Conservation (phyloP, 2,888 invertebrate species). For the Marronus borbonicus region DNA sequence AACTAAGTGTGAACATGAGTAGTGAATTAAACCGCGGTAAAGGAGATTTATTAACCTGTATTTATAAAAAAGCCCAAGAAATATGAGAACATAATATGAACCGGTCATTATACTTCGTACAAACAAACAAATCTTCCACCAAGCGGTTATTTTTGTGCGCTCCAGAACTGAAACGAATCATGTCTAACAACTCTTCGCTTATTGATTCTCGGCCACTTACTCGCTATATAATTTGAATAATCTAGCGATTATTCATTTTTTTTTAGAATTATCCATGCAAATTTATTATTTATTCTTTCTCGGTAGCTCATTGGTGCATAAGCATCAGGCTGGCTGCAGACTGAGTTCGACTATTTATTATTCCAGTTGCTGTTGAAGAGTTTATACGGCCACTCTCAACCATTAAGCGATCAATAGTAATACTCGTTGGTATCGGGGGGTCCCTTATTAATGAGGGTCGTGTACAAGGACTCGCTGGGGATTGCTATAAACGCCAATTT, state of each 20-base stretch:
- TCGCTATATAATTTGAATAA: constrained; percentile 5
- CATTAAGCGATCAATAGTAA: constrained; percentile 38
- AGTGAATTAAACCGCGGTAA: neutral
- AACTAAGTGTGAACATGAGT: neutral
- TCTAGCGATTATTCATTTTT: constrained; percentile 9
- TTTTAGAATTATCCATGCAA: neutral
- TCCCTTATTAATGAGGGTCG: constrained; percentile 35
- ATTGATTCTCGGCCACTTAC: constrained; percentile 1
- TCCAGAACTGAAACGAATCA: constrained; percentile 17
- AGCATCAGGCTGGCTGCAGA: constrained; percentile 3
- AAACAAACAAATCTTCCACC: neutral
- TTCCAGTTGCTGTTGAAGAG: constrained; percentile 30
- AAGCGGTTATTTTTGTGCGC: neutral
- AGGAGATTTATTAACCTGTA: constrained; percentile 1
- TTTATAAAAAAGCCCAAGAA: constrained; percentile 1
- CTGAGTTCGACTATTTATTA: neutral
- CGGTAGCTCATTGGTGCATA: neutral
- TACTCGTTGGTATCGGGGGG: constrained; percentile 14
- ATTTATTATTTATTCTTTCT: constrained; percentile 25
- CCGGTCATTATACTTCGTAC: neutral
- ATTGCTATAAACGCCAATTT: constrained; percentile 35
- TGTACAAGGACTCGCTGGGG: constrained; percentile 28
- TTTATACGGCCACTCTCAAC: constrained; percentile 35
- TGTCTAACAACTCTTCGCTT: constrained; percentile 8
- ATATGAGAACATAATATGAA: constrained; percentile 8